phyloP scores from a whole-genome alignment of 2,888 invertebrate genomes.

The Ichneumoninae sp. region DNA sequence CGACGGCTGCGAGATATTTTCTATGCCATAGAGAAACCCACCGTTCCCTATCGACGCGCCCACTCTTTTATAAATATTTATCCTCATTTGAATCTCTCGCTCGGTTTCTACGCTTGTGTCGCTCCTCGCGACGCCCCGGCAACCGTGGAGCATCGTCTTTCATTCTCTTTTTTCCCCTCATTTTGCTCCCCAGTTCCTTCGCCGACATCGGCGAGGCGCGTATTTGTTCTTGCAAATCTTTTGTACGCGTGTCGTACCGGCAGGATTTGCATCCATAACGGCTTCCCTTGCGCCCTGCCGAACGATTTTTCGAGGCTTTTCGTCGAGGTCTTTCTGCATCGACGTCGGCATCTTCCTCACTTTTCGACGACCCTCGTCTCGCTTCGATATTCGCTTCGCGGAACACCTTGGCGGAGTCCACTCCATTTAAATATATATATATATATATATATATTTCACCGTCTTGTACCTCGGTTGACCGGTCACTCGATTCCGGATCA shows the following conservation, averaged over 20 bases:
- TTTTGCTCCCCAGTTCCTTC: constrained; percentile 30
- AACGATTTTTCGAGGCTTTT: constrained; percentile 50
- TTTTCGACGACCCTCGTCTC: constrained; percentile 34
- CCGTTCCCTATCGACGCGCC: constrained; percentile 69
- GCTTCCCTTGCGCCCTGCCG: constrained; percentile 60
- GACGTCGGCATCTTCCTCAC: constrained; percentile 64
- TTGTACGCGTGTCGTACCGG: constrained; percentile 77
- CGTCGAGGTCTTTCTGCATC: not conserved
- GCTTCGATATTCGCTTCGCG: constrained; percentile 40
- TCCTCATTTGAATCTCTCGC: constrained; percentile 81
- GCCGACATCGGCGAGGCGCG: constrained; percentile 63
- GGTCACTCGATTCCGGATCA: constrained; percentile 11
- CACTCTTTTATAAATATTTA: constrained; percentile 83
- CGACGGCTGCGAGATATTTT: constrained; percentile 48
- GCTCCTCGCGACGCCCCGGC: constrained; percentile 46
- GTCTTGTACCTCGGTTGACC: constrained; percentile 16
- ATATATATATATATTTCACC: constrained; percentile 19
- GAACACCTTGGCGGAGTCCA: constrained; percentile 23
- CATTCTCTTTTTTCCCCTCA: constrained; percentile 6
- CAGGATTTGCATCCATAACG: constrained; percentile 80
- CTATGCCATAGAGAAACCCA: constrained; percentile 27
- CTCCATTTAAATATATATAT: not conserved
- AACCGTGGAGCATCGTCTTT: constrained; percentile 31
- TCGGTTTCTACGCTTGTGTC: constrained; percentile 61
- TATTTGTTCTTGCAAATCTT: constrained; percentile 82